Conservation (phyloP, 2,113 vertebrate species). For the Hypomesus transpacificus region DNA sequence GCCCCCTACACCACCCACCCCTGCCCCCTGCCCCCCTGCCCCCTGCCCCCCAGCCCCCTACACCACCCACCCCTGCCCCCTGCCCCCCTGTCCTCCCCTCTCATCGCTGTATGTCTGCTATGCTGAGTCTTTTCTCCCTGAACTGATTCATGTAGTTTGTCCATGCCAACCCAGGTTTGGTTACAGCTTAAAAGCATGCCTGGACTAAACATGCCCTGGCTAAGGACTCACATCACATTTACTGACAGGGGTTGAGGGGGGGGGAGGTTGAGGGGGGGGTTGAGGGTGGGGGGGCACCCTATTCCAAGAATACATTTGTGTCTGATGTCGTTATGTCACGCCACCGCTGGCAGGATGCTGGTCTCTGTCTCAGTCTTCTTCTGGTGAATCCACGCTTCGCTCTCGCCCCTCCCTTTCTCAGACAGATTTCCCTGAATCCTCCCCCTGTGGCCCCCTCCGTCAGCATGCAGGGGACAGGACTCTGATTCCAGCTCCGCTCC, state of each 20-base stretch:
- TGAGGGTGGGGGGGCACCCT: neutral
- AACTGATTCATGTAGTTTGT: slow-evolving; percentile 46
- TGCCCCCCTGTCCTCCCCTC: slow-evolving; percentile 23
- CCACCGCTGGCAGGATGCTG: slow-evolving; percentile 12
- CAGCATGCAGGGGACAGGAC: no score
- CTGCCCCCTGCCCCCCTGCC: neutral
- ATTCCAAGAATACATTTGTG: slow-evolving; percentile 45
- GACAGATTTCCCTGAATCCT: no score
- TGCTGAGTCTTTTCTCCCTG: slow-evolving; percentile 22
- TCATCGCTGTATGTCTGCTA: slow-evolving; percentile 22
- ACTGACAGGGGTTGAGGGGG: slow-evolving; percentile 31
- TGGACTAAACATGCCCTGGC: slow-evolving; percentile 16
- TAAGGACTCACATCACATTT: slow-evolving; percentile 33
- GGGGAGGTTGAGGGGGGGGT: neutral
- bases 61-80: neutral
- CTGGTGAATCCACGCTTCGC: neutral
- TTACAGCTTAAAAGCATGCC: slow-evolving; percentile 39
- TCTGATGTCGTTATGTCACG: slow-evolving; percentile 27
- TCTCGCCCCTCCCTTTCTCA: neutral
- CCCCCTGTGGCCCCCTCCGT: no score
- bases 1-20: no score
- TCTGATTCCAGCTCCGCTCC: no score
- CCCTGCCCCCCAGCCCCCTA: neutral
- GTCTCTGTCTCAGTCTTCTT: slow-evolving; percentile 6
- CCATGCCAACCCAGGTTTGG: slow-evolving; percentile 26